Percentiles rank a stretch among this genome's conserved stretches.
These are phyloP conservation scores for Tuta absoluta DNA, from an alignment of 2,888 invertebrate species.

Conservation along the genomic window DNA sequence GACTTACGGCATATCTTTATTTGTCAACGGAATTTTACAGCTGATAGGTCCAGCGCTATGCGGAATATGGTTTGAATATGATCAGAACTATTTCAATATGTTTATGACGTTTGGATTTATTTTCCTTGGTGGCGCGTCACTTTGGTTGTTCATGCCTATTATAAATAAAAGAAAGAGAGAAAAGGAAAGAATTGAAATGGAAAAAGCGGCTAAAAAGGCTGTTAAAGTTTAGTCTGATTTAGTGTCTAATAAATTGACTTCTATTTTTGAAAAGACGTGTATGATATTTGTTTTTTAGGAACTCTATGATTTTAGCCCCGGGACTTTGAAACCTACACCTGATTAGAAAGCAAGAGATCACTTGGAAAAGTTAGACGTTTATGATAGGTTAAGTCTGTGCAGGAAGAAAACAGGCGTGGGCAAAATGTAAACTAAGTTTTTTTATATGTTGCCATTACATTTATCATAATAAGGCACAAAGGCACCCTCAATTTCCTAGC, in stretches of 20 bases:
- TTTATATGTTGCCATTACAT: too few species aligned
- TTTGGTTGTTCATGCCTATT: slow-evolving; percentile 90
- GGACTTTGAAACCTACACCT: too few species aligned
- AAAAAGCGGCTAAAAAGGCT: slow-evolving; percentile 40
- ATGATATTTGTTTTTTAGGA: too few species aligned
- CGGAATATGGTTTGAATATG: slow-evolving; percentile 85
- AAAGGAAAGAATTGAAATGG: slow-evolving; percentile 40
- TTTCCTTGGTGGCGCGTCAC: slow-evolving; percentile 85
- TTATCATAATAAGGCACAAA: too few species aligned
- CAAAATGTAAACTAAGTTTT: too few species aligned
- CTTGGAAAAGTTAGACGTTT: too few species aligned
- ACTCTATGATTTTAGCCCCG: too few species aligned
- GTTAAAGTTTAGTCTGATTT: slow-evolving; percentile 39
- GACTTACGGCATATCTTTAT: slow-evolving; percentile 92
- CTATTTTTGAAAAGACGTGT: neutral
- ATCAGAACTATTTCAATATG: slow-evolving; percentile 84
- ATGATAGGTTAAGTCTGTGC: too few species aligned
- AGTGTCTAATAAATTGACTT: neutral
- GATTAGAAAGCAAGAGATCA: too few species aligned
- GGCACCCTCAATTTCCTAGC: too few species aligned
- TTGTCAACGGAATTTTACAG: slow-evolving; percentile 91
- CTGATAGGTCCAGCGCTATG: slow-evolving; percentile 91
- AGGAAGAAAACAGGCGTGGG: too few species aligned
- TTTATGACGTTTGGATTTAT: slow-evolving; percentile 88
- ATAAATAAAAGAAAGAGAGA: slow-evolving; percentile 75